These are phyloP conservation scores for Meteorus cinctellus DNA, from an alignment of 2,888 invertebrate species.

Conservation along the genomic window DNA sequence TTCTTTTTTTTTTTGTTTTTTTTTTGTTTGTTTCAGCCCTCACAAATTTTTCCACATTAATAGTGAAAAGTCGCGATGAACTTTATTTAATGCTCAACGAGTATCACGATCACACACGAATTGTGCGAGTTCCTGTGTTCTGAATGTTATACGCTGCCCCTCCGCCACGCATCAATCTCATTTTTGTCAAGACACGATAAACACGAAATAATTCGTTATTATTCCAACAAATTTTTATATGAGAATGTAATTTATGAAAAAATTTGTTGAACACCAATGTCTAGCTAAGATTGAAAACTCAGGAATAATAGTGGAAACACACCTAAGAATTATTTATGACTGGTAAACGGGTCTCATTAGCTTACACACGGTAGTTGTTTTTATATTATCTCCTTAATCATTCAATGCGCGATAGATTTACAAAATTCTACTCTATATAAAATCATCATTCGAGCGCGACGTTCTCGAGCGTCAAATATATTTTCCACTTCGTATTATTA, in stretches of 20 bases:
- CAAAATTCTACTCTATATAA: constrained; percentile 34
- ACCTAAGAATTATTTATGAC: constrained; percentile 60
- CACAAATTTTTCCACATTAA: constrained; percentile 15
- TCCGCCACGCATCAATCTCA: constrained; percentile 25
- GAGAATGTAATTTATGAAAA: constrained; percentile 25
- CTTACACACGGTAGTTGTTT: constrained; percentile 27
- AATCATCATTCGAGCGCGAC: constrained; percentile 24
- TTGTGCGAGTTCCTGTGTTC: not conserved
- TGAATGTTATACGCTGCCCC: constrained; percentile 18
- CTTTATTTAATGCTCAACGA: constrained; percentile 37
- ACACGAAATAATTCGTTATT: constrained; percentile 38
- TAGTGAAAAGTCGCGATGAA: constrained; percentile 38
- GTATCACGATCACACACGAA: constrained; percentile 31
- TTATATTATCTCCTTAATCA: not conserved
- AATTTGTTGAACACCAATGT: constrained; percentile 45
- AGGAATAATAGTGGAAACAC: constrained; percentile 61
- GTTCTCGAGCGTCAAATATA: constrained; percentile 22
- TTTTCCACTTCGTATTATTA: constrained; percentile 18
- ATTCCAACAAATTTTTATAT: constrained; percentile 23
- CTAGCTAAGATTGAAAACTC: constrained; percentile 54
- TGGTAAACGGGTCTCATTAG: constrained; percentile 37
- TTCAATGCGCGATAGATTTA: constrained; percentile 30
- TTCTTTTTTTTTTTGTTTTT: constrained; percentile 37
- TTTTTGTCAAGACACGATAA: constrained; percentile 29
- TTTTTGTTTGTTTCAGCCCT: constrained; percentile 4